Evolutionary conservation across 1,140 invertebrate species (phyloP).

Genomic region (Globodera rostochiensis): DNA sequence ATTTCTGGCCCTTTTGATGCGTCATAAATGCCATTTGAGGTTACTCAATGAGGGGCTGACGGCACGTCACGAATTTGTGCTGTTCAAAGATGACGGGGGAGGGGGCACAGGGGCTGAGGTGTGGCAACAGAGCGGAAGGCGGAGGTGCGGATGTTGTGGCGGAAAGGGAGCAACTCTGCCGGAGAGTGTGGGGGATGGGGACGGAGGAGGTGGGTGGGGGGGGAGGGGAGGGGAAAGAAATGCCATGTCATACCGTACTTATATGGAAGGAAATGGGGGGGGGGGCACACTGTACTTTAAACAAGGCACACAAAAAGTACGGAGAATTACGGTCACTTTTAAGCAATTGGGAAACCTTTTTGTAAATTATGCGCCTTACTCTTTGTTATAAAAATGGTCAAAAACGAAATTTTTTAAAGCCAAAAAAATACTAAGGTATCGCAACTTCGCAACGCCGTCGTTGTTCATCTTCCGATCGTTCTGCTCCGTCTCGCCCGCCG

Average conservation of each 20-base stretch:
- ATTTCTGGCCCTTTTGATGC: too few species aligned
- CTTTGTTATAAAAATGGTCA: too few species aligned
- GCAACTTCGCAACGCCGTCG: neutral
- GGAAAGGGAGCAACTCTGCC: neutral
- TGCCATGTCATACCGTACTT: neutral
- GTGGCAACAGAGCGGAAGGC: constrained; percentile 12
- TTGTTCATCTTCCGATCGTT: neutral
- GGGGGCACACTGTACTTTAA: neutral
- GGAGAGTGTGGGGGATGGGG: neutral
- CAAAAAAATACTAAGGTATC: too few species aligned
- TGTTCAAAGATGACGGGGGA: constrained; percentile 31
- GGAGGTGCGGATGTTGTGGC: constrained; percentile 34
- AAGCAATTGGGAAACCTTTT: too few species aligned
- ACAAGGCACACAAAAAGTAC: too few species aligned
- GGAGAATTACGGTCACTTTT: too few species aligned
- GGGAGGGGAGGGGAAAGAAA: neutral
- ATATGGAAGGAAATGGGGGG: neutral
- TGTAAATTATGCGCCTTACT: too few species aligned
- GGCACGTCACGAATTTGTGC: constrained; percentile 35
- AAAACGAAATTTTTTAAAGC: too few species aligned
- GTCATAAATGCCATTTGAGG: constrained; percentile 11
- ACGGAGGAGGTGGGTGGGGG: neutral
- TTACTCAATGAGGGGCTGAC: constrained; percentile 28
- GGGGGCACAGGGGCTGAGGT: constrained; percentile 7
- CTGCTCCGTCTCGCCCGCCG: neutral